Conservation (phyloP, 1,140 invertebrate genomes). For the Pseudomyrmex sp. region DNA sequence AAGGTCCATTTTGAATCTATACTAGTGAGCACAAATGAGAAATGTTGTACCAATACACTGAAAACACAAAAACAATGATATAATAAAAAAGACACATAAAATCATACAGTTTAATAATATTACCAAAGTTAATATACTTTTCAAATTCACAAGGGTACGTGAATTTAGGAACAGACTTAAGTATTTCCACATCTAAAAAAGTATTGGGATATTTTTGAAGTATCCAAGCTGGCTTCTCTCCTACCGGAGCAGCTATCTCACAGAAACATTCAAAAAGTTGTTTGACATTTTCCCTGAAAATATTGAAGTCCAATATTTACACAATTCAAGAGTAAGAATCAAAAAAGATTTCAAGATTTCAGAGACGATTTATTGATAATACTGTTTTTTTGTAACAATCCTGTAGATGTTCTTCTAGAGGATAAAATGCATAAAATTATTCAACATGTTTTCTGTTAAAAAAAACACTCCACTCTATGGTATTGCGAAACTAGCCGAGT, state of each 20-base stretch:
- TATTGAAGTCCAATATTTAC: neutral
- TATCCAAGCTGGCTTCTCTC: slow-evolving; percentile 89
- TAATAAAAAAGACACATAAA: slow-evolving; percentile 17
- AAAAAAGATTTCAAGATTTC: too few relatives aligned
- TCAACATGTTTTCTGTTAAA: neutral
- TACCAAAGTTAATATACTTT: slow-evolving; percentile 87
- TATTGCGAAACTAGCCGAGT: neutral
- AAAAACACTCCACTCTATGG: neutral
- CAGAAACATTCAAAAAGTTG: slow-evolving; percentile 94
- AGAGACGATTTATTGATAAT: too few relatives aligned
- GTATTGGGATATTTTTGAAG: slow-evolving; percentile 91
- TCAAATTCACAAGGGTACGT: slow-evolving; percentile 93
- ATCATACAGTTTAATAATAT: slow-evolving; percentile 5
- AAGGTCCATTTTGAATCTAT: slow-evolving; percentile 98
- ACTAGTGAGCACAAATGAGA: slow-evolving; percentile 97
- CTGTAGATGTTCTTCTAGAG: too few relatives aligned
- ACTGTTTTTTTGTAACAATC: too few relatives aligned
- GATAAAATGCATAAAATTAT: neutral
- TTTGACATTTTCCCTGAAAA: slow-evolving; percentile 91
- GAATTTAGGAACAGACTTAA: slow-evolving; percentile 93
- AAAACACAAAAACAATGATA: slow-evolving; percentile 72
- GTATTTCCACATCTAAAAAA: slow-evolving; percentile 91
- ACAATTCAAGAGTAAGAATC: too few relatives aligned
- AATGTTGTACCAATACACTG: slow-evolving; percentile 92
- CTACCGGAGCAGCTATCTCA: slow-evolving; percentile 90